Evolutionary conservation across 2,113 vertebrate genomes (phyloP), one percentile per base, ranked within the genome.

Genomic region (Caranx ignobilis): DNA sequence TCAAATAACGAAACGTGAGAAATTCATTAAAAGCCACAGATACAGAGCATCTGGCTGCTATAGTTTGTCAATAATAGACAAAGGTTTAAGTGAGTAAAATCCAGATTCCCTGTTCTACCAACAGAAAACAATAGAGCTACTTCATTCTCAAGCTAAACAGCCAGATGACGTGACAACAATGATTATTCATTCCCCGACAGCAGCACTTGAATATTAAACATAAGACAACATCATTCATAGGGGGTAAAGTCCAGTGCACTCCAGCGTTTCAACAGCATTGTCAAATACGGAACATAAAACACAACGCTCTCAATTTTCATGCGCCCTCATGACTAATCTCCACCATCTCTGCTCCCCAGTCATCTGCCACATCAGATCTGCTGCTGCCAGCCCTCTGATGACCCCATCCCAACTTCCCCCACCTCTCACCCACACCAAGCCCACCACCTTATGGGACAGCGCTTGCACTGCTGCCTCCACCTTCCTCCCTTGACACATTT

Each of bases 401-500:
- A 26, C 26, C 26, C 26, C 26, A 26, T 26, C 26, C 26, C 26
- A 26, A 26, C 26, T 26, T 1, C 83, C 87, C 43, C 21, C 85
- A 34, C 32, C 26, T 59, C 62, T 70, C 83, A 79, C 69, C 63
- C 70, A 83, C 78, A 77, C 52, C 39, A 39, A 79, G 56, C 90
- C 86, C 84, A 88, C 83, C 66, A 43, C 85, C 85, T 87, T 86
- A 88, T 87, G 83, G 82, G 41, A 57, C 5, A 34, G 60, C 32
- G 7, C 43, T 78, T 67, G 18, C 54, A 63, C 13, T 4, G n/a
- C 81, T 35, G 12, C 11, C 55, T 15, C 65, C 64, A 39, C 62
- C 31, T 56, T 68, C 26, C 71, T 68, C 32, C 56, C 37, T 16
- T 16, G 3, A 69, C 55, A 59, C 39, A 43, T 79, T 61, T 65